Base-by-base conservation (phyloP, 2,797 vertebrate species). In the Glossophaga mutica region DNA sequence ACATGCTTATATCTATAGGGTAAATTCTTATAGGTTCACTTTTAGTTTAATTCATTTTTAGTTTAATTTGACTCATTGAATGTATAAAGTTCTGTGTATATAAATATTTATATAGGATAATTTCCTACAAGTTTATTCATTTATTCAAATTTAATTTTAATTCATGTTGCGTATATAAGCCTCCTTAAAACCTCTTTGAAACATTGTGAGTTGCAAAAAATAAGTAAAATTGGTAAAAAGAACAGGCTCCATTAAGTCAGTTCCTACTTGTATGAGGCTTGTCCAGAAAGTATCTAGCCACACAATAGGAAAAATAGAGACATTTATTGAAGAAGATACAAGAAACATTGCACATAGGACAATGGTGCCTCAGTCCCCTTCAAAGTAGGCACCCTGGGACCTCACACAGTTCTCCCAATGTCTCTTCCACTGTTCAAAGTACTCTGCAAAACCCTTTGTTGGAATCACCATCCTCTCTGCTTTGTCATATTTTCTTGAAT, bases 61-160 rank as follows among this genome's bases (percentile, higher is more conserved):
- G 52, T 89, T 90, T 88, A 94, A 83, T 95, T 86, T 91, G 55
- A 83, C 32, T 74, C 37, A 74, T 26, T 97, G 91, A 86, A 73
- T 92, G 92, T 82, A 29, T 73, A 68, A 91, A 85, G 34, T 70
- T 39, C 12, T 73, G 0, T 34, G 39, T 32, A 73, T 70, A 70
- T 86, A 93, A 81, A 57, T 74, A 83, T 68, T 82, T 82, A 5
- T 70, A 55, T 9, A 46, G 44, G 68, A 70, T 50, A 71, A 93
- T 86, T 90, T 90, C 26, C n/a, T 85, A 62, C 24, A 90, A 78
- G 37, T 48, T 84, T 44, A 50, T 34, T 32, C 12, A 71, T 74
- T 91, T 70, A 88, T 86, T 95, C 10, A 42, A 78, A n/a, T 46
- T 46, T 76, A n/a, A 76, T 76, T 48, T 32, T 18, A 77, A 8